These are phyloP conservation scores for Zaprionus ornatus DNA, from an alignment of 1,140 invertebrate genomes.

Conservation along the genomic window DNA sequence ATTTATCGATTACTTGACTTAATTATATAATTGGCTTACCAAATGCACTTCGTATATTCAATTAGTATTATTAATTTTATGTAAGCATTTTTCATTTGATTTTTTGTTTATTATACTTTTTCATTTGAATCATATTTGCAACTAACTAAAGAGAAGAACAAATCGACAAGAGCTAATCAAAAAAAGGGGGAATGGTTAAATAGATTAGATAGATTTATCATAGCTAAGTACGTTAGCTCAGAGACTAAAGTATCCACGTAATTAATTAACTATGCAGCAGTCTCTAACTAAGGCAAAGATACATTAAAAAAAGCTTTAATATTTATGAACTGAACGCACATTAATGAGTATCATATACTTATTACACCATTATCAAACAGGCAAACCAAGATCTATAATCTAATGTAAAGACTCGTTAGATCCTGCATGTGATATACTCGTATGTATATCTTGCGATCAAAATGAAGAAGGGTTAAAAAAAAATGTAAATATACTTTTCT, in stretches of 20 bases:
- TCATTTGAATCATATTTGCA: neutral
- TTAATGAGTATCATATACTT: neutral
- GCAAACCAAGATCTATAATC: neutral
- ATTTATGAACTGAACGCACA: neutral
- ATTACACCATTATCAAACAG: neutral
- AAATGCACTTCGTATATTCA: slow-evolving; percentile 11
- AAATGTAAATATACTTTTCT: neutral
- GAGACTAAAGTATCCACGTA: slow-evolving; percentile 1
- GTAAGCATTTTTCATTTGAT: neutral
- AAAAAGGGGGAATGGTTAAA: neutral
- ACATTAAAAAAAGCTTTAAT: neutral
- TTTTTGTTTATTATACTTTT: neutral
- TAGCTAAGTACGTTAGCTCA: slow-evolving; percentile 1
- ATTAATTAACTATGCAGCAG: slow-evolving; percentile 5
- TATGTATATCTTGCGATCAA: neutral
- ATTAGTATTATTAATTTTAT: neutral
- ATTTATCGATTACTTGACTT: slow-evolving; percentile 6
- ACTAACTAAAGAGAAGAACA: slow-evolving; percentile 14
- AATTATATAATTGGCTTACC: slow-evolving; percentile 18
- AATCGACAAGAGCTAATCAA: slow-evolving; percentile 3
- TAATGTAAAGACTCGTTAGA: no score
- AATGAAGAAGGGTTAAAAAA: neutral
- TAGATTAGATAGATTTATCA: neutral
- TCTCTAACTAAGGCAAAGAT: slow-evolving; percentile 5
- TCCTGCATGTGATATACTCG: no score